These are phyloP conservation scores for Carollia perspicillata DNA, from an alignment of 2,113 vertebrate species.

Conservation along the genomic window DNA sequence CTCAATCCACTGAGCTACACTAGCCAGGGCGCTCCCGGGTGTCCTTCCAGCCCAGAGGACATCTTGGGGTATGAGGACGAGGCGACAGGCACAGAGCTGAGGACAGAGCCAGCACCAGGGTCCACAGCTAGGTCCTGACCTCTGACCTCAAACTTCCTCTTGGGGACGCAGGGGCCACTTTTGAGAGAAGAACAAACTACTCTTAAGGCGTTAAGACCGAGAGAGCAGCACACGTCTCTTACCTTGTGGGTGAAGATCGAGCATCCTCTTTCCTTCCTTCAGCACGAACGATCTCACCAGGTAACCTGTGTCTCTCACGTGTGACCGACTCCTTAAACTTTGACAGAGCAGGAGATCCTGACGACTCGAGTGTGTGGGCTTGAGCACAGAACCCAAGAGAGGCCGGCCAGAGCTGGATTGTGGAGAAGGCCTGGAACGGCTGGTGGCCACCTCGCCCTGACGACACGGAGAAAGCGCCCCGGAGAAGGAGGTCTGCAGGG, in stretches of 20 bases:
- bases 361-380: neutral
- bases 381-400: neutral
- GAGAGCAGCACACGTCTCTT: neutral
- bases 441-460: neutral
- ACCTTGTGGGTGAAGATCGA: neutral
- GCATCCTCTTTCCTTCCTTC: neutral
- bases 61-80: neutral
- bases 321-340: accelerated
- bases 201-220: neutral
- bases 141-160: neutral
- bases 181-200: neutral
- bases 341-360: neutral
- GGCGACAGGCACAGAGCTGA: neutral
- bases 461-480: neutral
- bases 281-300: neutral
- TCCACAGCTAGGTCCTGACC: neutral
- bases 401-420: neutral
- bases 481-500: neutral
- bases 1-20: no score
- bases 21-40: neutral
- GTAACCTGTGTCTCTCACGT: neutral
- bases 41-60: neutral
- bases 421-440: neutral
- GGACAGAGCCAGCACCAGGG: neutral
- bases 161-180: no score